Evolutionary conservation across 2,113 vertebrate genomes (phyloP).

Genomic region (Hypocryptadius cinnamomeus): DNA sequence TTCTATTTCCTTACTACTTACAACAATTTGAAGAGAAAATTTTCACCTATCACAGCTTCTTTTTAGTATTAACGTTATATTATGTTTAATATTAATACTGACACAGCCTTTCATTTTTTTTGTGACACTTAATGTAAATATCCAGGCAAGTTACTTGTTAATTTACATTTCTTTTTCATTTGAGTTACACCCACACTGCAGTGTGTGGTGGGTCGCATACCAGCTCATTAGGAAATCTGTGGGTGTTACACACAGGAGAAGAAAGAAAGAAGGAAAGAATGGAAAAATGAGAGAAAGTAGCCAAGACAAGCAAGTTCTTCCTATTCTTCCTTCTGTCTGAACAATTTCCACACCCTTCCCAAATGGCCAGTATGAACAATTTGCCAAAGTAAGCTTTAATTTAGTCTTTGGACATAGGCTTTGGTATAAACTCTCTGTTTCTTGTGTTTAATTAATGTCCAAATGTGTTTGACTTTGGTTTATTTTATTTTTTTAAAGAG

Average conservation of each 20-base stretch:
- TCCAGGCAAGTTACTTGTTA: not conserved
- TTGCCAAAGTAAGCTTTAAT: slow-evolving; percentile 73
- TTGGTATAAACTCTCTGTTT: slow-evolving; percentile 22
- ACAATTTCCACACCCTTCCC: slow-evolving; percentile 56
- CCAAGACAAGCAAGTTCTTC: slow-evolving; percentile 77
- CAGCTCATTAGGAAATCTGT: slow-evolving; percentile 66
- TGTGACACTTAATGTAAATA: not conserved
- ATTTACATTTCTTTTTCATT: slow-evolving; percentile 23
- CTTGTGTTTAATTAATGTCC: not conserved
- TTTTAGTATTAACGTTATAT: not conserved
- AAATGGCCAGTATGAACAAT: slow-evolving; percentile 5
- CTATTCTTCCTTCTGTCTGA: slow-evolving; percentile 69
- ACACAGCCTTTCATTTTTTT: not conserved
- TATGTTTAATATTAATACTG: not conserved
- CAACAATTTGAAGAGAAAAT: not conserved
- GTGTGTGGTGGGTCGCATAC: slow-evolving; percentile 57
- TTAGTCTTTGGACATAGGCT: slow-evolving; percentile 27
- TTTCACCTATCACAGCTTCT: not conserved
- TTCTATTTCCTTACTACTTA: not conserved
- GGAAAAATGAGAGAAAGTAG: slow-evolving; percentile 61
- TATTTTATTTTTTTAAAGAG: slow-evolving; percentile 14
- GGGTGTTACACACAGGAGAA: slow-evolving; percentile 64
- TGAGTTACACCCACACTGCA: slow-evolving; percentile 25
- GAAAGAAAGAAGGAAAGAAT: slow-evolving; percentile 51
- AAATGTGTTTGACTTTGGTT: not conserved